phyloP scores from a whole-genome alignment of 2,888 invertebrate species.

The Busseola fusca region DNA sequence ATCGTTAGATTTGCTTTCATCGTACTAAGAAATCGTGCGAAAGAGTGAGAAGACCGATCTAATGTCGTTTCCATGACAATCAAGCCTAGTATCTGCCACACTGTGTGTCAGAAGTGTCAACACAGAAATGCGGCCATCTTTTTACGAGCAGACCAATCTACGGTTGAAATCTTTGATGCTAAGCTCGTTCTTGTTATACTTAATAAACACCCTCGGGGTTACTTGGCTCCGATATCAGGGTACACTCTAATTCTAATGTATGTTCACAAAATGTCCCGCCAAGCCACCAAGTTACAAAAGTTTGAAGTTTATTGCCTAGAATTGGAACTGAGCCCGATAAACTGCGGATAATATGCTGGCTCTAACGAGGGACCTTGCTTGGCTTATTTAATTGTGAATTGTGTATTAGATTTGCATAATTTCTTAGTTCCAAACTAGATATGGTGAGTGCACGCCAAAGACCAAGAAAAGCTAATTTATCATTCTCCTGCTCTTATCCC shows the following conservation, averaged over 20 bases:
- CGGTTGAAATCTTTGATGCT: background rate
- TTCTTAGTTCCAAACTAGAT: too few species aligned
- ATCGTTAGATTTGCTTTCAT: background rate
- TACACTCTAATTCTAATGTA: conserved; percentile 40
- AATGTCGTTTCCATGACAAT: background rate
- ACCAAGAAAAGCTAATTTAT: background rate
- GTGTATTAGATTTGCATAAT: conserved; percentile 39
- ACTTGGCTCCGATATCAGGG: conserved; percentile 16
- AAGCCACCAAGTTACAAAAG: conserved; percentile 38
- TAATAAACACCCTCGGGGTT: background rate
- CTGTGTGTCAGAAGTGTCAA: background rate
- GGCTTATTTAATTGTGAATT: conserved; percentile 24
- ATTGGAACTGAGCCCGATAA: conserved; percentile 56
- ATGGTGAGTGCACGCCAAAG: background rate
- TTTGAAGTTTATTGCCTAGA: conserved; percentile 42
- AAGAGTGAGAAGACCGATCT: background rate
- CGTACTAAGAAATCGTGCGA: background rate
- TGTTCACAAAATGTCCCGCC: conserved; percentile 43
- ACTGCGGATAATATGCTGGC: conserved; percentile 37
- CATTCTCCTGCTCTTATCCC: background rate
- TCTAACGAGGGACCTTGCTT: conserved; percentile 21
- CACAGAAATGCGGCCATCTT: background rate
- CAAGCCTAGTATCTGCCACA: background rate
- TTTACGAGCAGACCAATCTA: background rate
- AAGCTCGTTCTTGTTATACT: background rate